A percentile compares a stretch with the other conserved stretches of the same genome.
phyloP scores from a whole-genome alignment of 2,888 invertebrate genomes.

The Euphydryas editha region DNA sequence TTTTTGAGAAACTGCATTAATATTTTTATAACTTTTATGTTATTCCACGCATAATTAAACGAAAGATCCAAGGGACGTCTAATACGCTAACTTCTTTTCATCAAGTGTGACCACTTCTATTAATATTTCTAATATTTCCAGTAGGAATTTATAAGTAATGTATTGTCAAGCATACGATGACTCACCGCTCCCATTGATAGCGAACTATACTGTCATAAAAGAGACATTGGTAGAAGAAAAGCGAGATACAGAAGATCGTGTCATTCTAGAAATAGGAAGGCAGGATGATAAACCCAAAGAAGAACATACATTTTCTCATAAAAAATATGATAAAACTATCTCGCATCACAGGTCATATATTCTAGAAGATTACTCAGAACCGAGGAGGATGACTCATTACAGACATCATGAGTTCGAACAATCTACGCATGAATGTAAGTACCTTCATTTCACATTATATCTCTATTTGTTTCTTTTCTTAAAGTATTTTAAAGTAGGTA shows the following conservation, averaged over 20 bases:
- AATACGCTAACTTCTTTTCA: not conserved
- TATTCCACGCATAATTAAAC: not conserved
- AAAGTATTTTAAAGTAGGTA: not conserved
- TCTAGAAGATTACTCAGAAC: slow-evolving; percentile 71
- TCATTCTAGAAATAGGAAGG: slow-evolving; percentile 79
- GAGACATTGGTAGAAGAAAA: slow-evolving; percentile 68
- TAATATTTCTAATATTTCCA: no score
- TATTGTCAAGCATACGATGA: slow-evolving; percentile 71
- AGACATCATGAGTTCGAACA: slow-evolving; percentile 69
- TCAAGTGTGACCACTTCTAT: no score
- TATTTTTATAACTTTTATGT: not conserved
- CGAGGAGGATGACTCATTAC: slow-evolving; percentile 64
- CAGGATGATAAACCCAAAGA: slow-evolving; percentile 75
- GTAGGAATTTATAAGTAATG: slow-evolving; percentile 52
- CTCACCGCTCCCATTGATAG: slow-evolving; percentile 69
- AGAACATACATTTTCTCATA: slow-evolving; percentile 77
- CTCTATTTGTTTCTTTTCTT: not conserved
- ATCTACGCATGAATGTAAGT: slow-evolving; percentile 60
- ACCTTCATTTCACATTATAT: not conserved
- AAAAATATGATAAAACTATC: slow-evolving; percentile 80
- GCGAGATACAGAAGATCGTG: slow-evolving; percentile 67
- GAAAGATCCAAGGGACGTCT: not conserved
- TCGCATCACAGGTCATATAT: slow-evolving; percentile 77
- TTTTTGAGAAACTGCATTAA: slow-evolving; percentile 14
- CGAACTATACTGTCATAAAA: slow-evolving; percentile 70